Percentiles rank a stretch among this genome's conserved stretches.
These are phyloP conservation scores for Melanostoma mellinum DNA, from an alignment of 2,888 invertebrate species.

Conservation along the genomic window DNA sequence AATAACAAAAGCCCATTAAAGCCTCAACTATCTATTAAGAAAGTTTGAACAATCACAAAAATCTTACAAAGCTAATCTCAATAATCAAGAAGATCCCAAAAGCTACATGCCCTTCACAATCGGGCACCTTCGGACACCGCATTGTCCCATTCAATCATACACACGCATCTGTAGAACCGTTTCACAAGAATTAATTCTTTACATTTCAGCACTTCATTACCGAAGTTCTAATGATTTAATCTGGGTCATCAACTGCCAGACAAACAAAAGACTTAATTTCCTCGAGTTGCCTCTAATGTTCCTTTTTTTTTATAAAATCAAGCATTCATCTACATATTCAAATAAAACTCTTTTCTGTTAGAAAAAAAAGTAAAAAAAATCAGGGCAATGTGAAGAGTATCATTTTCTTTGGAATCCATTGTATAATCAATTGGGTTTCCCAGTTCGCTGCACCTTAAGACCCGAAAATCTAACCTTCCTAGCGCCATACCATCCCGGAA, in stretches of 20 bases:
- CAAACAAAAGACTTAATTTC: conserved; percentile 65
- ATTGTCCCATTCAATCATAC: conserved; percentile 3
- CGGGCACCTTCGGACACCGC: too few relatives aligned
- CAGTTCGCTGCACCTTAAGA: conserved; percentile 24
- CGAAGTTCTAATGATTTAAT: conserved; percentile 49
- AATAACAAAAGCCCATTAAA: too few relatives aligned
- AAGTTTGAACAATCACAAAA: too few relatives aligned
- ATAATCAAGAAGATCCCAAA: too few relatives aligned
- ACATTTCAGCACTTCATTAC: conserved; percentile 63
- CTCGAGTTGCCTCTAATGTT: conserved; percentile 45
- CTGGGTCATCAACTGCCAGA: conserved; percentile 27
- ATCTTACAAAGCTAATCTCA: too few relatives aligned
- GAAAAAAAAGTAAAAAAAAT: conserved; percentile 12
- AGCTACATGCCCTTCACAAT: too few relatives aligned
- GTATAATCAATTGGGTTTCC: conserved; percentile 4
- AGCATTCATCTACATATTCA: conserved; percentile 58
- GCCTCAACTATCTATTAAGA: too few relatives aligned
- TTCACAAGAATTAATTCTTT: conserved; percentile 48
- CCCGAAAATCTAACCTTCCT: conserved; percentile 1
- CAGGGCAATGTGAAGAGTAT: conserved; percentile 10
- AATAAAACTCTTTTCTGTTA: conserved; percentile 44
- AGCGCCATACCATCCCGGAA: conserved; percentile 59
- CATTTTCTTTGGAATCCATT: conserved; percentile 38
- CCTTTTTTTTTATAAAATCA: not conserved
- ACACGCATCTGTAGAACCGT: conserved; percentile 15